Evolutionary conservation across 2,113 vertebrate genomes (phyloP).

Genomic region (Eolophus roseicapilla): DNA sequence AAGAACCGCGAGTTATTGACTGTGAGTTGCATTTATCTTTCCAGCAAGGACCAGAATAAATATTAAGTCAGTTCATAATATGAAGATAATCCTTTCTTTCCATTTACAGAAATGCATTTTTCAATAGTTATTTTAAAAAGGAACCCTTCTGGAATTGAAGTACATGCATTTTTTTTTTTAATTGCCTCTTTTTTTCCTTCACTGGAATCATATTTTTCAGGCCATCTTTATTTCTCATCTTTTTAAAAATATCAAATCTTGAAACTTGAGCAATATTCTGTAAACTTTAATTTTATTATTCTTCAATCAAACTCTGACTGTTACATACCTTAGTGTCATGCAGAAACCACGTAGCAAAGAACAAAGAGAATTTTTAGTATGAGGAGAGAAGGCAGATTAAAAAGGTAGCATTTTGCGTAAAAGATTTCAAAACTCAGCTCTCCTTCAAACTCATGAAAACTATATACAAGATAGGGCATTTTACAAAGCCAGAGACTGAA

Average conservation of each 20-base stretch:
- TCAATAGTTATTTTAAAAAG: background rate
- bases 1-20: background rate
- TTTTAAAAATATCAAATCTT: background rate
- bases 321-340: background rate
- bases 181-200: background rate
- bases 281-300: background rate
- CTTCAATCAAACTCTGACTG: background rate
- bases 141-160: background rate
- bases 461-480: background rate
- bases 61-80: background rate
- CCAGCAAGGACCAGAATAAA: background rate
- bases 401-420: background rate
- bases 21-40: background rate
- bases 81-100: background rate
- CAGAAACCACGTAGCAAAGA: background rate
- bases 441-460: background rate
- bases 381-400: background rate
- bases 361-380: slow-evolving; percentile 8
- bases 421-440: background rate
- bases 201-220: background rate
- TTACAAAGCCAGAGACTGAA: background rate
- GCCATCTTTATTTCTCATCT: background rate
- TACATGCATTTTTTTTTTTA: background rate
- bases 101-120: background rate
- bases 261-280: background rate